Base-by-base conservation (phyloP, 2,797 vertebrate species). In the Bradypodion pumilum region DNA sequence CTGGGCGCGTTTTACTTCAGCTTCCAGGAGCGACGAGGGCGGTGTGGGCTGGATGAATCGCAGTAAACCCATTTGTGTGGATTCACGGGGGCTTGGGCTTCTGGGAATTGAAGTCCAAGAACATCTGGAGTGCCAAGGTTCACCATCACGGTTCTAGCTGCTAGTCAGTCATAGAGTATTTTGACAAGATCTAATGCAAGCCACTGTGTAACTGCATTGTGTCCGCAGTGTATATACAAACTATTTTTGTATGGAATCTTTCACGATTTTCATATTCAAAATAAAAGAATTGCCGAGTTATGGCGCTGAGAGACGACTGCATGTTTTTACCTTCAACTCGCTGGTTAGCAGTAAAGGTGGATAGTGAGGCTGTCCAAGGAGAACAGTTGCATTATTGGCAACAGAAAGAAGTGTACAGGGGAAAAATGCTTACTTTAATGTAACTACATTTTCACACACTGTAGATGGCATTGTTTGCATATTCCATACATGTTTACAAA, bases 241-340 rank as follows among this genome's bases (percentile, higher is more conserved):
- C 27, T 82, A 77, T 81, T 76, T 86, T 86, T 83, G 21, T 80
- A 87, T n/a, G 21, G 62, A 42, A 32, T 56, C 42, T 75, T 79
- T 79, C 69, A 52, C 19, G 15, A 10, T 62, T 62, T 86, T 87
- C n/a, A 40, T 87, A 80, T 80, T 29, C 49, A 70, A 86, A 83
- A 76, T 63, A 87, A 87, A 82, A 82, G 62, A 46, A 25, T 76
- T 35, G 63, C 77, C 59, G 21, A 46, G 10, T 42, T 29, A 69
- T 29, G 2, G 27, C 32, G 76, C 4, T 74, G 7, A 27, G 15
- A 65, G 16, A 13, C 70, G 68, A 42, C 15, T 77, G 63, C 37
- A 52, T 49, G 40, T 40, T 76, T 77, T 29, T 52, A 19, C 35
- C 4, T 81, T 49, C 42, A 40, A 52, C 21, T 63, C 72, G 49